These are phyloP conservation scores for Callocephalon fimbriatum DNA, from an alignment of 2,113 vertebrate species.

Conservation along the genomic window DNA sequence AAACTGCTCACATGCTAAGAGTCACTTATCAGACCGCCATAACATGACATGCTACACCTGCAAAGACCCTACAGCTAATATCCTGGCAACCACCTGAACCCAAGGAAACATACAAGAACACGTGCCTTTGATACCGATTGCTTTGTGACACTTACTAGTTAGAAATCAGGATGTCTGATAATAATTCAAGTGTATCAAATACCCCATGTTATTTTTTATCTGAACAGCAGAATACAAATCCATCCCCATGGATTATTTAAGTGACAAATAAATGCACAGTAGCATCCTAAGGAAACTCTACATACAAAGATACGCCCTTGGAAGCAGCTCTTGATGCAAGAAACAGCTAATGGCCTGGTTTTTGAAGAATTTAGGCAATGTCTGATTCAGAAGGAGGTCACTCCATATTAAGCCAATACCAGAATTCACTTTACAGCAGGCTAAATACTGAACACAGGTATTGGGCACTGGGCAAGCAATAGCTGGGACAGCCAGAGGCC, in stretches of 20 bases:
- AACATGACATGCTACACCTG: background rate
- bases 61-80: background rate
- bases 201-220: background rate
- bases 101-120: background rate
- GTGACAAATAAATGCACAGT: fast-evolving
- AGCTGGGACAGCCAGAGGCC: background rate
- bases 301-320: background rate
- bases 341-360: background rate
- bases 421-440: background rate
- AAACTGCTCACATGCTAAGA: background rate
- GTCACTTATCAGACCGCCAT: too few species aligned
- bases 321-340: background rate
- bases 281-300: background rate
- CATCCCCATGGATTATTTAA: background rate
- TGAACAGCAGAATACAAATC: background rate
- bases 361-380: background rate
- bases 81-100: background rate
- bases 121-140: too few species aligned
- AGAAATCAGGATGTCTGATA: background rate
- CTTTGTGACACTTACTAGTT: background rate
- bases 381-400: background rate
- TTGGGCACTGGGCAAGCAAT: background rate
- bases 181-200: background rate
- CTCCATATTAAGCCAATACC: fast-evolving
- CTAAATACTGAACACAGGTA: background rate